phyloP scores from a whole-genome alignment of 2,113 vertebrate genomes.

The Xiphophorus maculatus region DNA sequence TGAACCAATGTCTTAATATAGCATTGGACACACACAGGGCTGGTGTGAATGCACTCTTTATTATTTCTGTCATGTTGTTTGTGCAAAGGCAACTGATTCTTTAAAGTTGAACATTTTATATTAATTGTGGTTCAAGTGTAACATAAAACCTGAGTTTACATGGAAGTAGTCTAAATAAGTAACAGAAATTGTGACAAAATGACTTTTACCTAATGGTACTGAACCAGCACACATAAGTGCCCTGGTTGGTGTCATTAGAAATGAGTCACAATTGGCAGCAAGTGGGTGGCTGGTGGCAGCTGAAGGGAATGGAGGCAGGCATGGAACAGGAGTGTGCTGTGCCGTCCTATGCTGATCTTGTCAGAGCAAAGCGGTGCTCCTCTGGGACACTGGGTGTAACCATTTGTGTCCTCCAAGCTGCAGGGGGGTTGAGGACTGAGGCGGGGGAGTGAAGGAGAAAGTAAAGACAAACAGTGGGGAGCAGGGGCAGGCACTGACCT shows the following conservation, averaged over 20 bases:
- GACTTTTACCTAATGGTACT: conserved; percentile 7
- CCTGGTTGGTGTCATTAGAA: conserved; percentile 30
- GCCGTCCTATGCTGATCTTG: conserved; percentile 45
- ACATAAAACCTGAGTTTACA: not conserved
- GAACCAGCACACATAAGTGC: conserved; percentile 20
- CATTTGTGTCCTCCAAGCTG: conserved; percentile 43
- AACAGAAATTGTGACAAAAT: conserved; percentile 12
- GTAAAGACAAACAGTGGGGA: conserved; percentile 6
- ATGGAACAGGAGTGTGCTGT: conserved; percentile 20
- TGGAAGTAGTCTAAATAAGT: not conserved
- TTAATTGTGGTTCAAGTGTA: not conserved
- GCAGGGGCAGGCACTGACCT: conserved; percentile 47
- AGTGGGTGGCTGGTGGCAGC: conserved; percentile 38
- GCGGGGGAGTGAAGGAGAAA: conserved; percentile 15
- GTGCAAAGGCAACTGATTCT: not conserved
- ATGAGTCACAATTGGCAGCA: conserved; percentile 47
- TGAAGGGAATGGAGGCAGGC: conserved; percentile 28
- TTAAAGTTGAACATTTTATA: conserved; percentile 22
- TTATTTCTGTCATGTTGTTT: not conserved
- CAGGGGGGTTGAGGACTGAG: conserved; percentile 10
- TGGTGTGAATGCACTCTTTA: too few relatives aligned
- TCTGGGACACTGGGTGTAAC: conserved; percentile 32
- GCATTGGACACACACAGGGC: too few relatives aligned
- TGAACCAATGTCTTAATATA: too few relatives aligned
- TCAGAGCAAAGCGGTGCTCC: conserved; percentile 6